Percentiles rank a stretch among this genome's conserved stretches.
Evolutionary conservation across 2,797 vertebrate species (phyloP).

Genomic region (Acrocephalus scirpaceus): DNA sequence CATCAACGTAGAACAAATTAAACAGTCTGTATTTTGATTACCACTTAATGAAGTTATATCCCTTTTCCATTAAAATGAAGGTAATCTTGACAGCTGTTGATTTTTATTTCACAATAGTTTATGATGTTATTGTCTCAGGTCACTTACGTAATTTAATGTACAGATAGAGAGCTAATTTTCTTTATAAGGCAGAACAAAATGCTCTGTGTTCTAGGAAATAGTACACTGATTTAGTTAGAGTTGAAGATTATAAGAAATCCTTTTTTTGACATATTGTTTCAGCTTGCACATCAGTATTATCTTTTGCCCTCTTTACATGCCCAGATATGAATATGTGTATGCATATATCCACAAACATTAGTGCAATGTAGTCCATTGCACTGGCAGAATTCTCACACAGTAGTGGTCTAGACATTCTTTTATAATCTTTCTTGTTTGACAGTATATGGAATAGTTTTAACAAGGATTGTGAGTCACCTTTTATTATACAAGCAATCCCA

Average conservation of each 20-base stretch:
- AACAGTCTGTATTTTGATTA: conserved; percentile 10
- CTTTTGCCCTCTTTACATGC: background rate
- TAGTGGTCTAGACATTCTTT: background rate
- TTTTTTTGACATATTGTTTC: background rate
- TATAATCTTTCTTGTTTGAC: background rate
- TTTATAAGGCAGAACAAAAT: background rate
- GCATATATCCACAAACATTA: background rate
- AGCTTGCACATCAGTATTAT: background rate
- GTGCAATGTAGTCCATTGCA: background rate
- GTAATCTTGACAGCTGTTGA: background rate
- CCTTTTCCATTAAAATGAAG: background rate
- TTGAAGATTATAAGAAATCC: background rate
- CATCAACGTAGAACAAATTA: conserved; percentile 16
- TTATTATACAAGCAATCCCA: background rate
- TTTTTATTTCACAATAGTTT: background rate
- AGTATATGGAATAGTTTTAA: background rate
- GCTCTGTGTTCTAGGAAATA: background rate
- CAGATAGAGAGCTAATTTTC: background rate
- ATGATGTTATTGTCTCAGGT: background rate
- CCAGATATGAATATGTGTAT: too few relatives aligned
- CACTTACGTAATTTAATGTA: background rate
- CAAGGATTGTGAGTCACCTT: background rate
- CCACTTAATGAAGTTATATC: background rate
- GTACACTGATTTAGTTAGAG: background rate
- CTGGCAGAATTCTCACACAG: background rate